These are phyloP conservation scores for Gastracanthus pulcherrimus DNA, from an alignment of 2,888 invertebrate genomes.

Conservation along the genomic window DNA sequence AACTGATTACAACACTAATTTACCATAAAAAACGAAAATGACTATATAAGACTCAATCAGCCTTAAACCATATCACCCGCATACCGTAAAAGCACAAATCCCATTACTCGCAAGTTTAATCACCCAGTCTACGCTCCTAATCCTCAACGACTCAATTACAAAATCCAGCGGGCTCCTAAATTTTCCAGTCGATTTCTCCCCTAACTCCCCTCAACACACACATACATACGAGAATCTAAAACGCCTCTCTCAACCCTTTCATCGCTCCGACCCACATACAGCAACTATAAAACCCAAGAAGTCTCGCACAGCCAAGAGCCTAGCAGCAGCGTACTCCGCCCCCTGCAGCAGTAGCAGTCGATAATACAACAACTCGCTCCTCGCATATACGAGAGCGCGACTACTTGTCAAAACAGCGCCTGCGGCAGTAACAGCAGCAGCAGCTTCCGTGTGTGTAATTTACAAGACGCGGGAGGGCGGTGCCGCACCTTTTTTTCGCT, in stretches of 20 bases:
- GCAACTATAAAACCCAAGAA: constrained; percentile 4
- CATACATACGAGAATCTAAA: neutral
- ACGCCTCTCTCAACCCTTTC: constrained; percentile 2
- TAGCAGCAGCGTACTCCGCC: neutral
- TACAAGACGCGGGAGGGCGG: neutral
- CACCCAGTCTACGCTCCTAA: neutral
- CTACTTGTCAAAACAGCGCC: constrained; percentile 44
- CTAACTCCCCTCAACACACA: neutral
- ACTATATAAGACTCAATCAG: too few relatives aligned
- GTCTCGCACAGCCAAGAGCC: neutral
- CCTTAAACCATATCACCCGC: too few relatives aligned
- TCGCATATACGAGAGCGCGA: neutral
- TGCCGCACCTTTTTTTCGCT: neutral
- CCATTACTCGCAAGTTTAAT: neutral
- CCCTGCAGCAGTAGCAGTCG: neutral
- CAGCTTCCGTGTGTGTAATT: neutral
- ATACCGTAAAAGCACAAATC: too few relatives aligned
- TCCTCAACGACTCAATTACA: constrained; percentile 25
- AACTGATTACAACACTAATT: too few relatives aligned
- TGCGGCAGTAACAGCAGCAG: neutral
- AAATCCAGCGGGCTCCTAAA: constrained; percentile 10
- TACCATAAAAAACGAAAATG: too few relatives aligned
- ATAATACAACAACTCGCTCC: constrained; percentile 1
- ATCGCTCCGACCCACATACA: neutral
- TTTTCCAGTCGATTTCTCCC: constrained; percentile 42